phyloP scores from a whole-genome alignment of 2,113 vertebrate genomes.

The Hyperopisus bebe region DNA sequence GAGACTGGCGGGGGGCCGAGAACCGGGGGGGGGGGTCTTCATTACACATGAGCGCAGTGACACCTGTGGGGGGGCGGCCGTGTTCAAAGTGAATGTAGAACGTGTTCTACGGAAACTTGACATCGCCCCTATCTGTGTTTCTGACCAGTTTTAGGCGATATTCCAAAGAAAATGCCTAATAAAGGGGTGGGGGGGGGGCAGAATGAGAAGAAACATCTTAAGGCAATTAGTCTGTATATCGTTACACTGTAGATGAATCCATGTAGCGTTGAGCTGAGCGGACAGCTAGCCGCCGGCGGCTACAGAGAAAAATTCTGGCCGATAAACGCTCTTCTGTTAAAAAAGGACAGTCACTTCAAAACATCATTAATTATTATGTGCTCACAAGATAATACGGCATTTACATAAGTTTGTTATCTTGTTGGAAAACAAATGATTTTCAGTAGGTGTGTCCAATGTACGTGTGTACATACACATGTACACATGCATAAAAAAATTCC shows the following conservation, averaged over 20 bases:
- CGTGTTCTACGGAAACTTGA: background rate
- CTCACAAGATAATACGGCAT: background rate
- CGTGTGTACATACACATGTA: background rate
- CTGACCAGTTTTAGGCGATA: background rate
- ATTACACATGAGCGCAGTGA: background rate
- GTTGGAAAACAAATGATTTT: background rate
- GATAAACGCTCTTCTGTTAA: background rate
- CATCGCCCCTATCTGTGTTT: background rate
- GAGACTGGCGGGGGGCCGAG: background rate
- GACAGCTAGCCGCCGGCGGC: background rate
- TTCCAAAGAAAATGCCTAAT: background rate
- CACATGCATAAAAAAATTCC: background rate
- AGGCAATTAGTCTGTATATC: background rate
- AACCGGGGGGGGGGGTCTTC: background rate
- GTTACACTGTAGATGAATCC: background rate
- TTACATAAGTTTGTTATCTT: background rate
- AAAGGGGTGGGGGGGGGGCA: background rate
- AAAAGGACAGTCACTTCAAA: slow-evolving; percentile 21
- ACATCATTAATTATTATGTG: slow-evolving; percentile 22
- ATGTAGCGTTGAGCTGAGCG: background rate
- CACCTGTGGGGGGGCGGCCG: background rate
- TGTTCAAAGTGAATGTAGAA: background rate
- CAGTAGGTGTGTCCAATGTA: background rate
- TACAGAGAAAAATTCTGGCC: background rate
- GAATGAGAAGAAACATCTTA: slow-evolving; percentile 9